Percentiles rank a stretch among this genome's conserved stretches.
Conservation (phyloP, 1,140 invertebrate species). For the Zophobas morio region DNA sequence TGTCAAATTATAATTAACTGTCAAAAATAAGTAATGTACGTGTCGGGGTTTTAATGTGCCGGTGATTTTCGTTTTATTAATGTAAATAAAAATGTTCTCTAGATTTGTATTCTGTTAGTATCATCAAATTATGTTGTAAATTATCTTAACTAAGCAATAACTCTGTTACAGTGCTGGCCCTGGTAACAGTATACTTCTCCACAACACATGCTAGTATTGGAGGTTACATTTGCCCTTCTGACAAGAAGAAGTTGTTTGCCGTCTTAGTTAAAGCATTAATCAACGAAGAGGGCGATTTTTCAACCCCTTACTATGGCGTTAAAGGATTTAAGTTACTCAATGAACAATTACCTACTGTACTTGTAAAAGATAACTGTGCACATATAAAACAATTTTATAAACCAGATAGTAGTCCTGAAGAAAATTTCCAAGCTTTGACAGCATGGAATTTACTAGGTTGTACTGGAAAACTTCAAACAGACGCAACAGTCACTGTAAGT, state of each 20-base stretch:
- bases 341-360: constrained; percentile 50
- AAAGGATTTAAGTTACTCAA: constrained; percentile 60
- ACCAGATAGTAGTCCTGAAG: constrained; percentile 54
- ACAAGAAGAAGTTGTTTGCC: constrained; percentile 58
- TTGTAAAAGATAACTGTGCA: constrained; percentile 57
- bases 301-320: constrained; percentile 57
- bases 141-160: not conserved
- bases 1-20: not conserved
- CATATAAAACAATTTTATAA: constrained; percentile 55
- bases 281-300: constrained; percentile 55
- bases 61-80: not conserved
- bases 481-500: constrained; percentile 61
- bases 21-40: constrained; percentile 16
- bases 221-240: constrained; percentile 59
- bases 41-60: constrained; percentile 33
- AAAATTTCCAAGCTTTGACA: constrained; percentile 58
- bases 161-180: constrained; percentile 19
- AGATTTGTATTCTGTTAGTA: constrained; percentile 16
- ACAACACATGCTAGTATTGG: constrained; percentile 56
- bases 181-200: not conserved
- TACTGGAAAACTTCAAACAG: constrained; percentile 59
- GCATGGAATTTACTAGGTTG: constrained; percentile 60
- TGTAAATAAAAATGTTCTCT: constrained; percentile 11
- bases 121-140: not conserved
- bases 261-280: constrained; percentile 54